Evolutionary conservation across 2,113 vertebrate species (phyloP), one percentile per base, ranked within the genome.

Genomic region (Stigmatopora nigra): DNA sequence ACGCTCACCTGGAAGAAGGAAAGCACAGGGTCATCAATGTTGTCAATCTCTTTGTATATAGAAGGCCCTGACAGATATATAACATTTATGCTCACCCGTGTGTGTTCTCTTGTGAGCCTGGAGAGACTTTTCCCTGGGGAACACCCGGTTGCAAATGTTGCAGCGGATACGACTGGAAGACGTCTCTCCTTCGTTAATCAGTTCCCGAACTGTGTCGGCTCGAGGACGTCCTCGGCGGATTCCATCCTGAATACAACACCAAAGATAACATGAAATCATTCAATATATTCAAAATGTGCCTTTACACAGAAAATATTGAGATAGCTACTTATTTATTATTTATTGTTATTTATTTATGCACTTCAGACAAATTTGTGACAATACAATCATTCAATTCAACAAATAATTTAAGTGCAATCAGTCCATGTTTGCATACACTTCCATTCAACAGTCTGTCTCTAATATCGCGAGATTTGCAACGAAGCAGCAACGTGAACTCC

Each of bases 61-160:
- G 4, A n/a, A 25, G 4, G 20, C 8, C 8, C 13, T 56, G 20
- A 56, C 22, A 56, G 14, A 11, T 53, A 22, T 53, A 20, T 17
- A 52, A 52, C 49, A 55, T 22, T 22, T 22, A 25, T 12, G 46
- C 89, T 89, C 81, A 98, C 97, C 97, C 0, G 97, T 99, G 75
- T 99, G 97, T 58, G 97, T 99, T 71, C 97, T 93, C 78, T 95
- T 98, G 78, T 99, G 97, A 14, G 97, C 96, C 83, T 99, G 97
- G 38, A 99, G 89, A 0, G 95, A 98, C 35, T 99, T 98, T 85
- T 98, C 97, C 15, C 96, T 83, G 0, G 97, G 97, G 70, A 99
- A 99, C 22, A 99, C 97, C 13, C 97, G 87, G 79, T 98, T 95
- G 84, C 97, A 99, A 84, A 98, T 92, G 79, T 93, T 95, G 69